These are phyloP conservation scores for Stictonetta naevosa DNA, from an alignment of 2,113 vertebrate genomes.

Conservation along the genomic window DNA sequence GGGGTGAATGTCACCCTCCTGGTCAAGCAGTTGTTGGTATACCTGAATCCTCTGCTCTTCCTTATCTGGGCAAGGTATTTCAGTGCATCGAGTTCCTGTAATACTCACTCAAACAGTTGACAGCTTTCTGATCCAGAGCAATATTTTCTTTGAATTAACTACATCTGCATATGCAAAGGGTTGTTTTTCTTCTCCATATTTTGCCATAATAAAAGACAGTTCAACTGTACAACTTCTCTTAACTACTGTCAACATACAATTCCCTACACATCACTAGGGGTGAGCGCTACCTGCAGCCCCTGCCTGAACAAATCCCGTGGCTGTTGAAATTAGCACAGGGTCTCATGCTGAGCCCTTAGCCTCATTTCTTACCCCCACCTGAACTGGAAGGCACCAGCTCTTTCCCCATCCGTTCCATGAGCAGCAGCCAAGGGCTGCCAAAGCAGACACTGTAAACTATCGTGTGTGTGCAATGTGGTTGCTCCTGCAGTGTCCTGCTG, in stretches of 20 bases:
- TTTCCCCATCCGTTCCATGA: background rate
- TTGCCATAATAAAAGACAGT: background rate
- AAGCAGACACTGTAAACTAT: background rate
- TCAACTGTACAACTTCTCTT: background rate
- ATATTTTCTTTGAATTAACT: background rate
- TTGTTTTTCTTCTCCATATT: background rate
- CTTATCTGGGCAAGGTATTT: background rate
- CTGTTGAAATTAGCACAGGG: background rate
- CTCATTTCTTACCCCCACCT: background rate
- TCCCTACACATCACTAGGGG: background rate
- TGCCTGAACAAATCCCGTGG: background rate
- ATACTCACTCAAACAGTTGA: background rate
- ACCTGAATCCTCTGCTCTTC: background rate
- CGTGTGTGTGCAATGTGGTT: background rate
- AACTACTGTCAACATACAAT: background rate
- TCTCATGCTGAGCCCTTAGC: background rate
- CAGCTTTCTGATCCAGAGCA: background rate
- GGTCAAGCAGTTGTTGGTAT: background rate
- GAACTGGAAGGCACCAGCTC: background rate
- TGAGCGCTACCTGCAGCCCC: background rate
- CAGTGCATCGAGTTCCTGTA: background rate
- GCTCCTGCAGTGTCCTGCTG: background rate
- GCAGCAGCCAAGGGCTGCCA: fast-evolving
- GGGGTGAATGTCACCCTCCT: background rate
- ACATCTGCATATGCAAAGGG: background rate